phyloP scores from a whole-genome alignment of 2,797 vertebrate species.

The Anabas testudineus region DNA sequence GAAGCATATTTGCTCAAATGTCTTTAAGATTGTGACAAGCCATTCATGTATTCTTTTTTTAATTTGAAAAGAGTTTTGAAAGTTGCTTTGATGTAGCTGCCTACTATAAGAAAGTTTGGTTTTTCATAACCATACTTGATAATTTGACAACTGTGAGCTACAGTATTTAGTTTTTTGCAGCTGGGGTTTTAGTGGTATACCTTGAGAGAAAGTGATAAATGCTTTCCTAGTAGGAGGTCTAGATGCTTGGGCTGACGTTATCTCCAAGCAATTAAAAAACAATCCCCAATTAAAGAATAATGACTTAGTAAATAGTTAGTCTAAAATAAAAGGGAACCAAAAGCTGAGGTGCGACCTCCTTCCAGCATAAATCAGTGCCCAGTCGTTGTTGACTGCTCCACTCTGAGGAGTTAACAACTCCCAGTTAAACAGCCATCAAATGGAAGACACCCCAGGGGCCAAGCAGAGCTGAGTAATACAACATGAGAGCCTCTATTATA shows the following conservation, averaged over 20 bases:
- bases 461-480: constrained; percentile 37
- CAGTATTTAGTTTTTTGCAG: constrained; percentile 32
- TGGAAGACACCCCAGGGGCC: constrained; percentile 52
- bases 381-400: constrained; percentile 45
- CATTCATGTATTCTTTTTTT: background rate
- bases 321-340: constrained; percentile 14
- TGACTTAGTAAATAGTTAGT: constrained; percentile 12
- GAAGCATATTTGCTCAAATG: background rate
- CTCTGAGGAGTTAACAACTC: constrained; percentile 54
- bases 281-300: constrained; percentile 8
- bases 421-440: constrained; percentile 43
- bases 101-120: background rate
- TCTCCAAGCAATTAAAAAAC: background rate
- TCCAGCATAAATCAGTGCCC: constrained; percentile 46
- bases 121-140: constrained; percentile 37
- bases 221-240: constrained; percentile 53
- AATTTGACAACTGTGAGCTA: constrained; percentile 38
- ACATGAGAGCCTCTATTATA: constrained; percentile 10
- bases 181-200: constrained; percentile 22
- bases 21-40: background rate
- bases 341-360: constrained; percentile 27
- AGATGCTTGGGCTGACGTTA: background rate
- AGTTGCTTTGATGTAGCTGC: background rate
- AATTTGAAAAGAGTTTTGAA: background rate
- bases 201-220: constrained; percentile 46